Evolutionary conservation across 2,888 invertebrate species (phyloP), one percentile per base, ranked within the genome.

Genomic region (Osmoderma eremita): DNA sequence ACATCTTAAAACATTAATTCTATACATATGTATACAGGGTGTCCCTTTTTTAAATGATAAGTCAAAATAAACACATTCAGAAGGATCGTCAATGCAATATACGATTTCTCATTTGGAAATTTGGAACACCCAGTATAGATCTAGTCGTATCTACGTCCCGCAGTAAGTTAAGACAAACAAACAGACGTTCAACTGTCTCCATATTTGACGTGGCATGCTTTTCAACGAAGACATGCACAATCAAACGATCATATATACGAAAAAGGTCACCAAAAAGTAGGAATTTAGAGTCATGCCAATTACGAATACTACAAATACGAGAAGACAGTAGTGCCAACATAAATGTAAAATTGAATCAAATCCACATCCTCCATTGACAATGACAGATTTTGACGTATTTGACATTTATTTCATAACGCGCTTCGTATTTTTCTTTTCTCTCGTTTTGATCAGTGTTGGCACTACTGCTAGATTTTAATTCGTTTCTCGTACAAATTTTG

Each of bases 271-370:
- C 30, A 30, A 61, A 61, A 61, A 61, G 45, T 45, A 61, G 24
- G 45, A 61, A 45, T 61, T 61, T 61, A 61, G 61, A 64, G 3
- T 1, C 68, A 70, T 67, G 70, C 68, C 68, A 70, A 67, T 68
- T 65, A 30, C 30, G 30, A 30, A 30, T 30, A 30, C 39, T 36
- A 65, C 58, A 48, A 30, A 6, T 30, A 30, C 30, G 6, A 30
- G 8, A n/a, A 6, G 30, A 22, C 58, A 62, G 51, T 51, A 64
- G 56, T 51, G 45, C 61, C 69, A 64, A 67, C 54, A 30, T 30
- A 10, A 54, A 45, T 13, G 18, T 62, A 22, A 45, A 36, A 49
- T 38, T 17, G 10, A 64, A 53, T 45, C 42, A 53, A 12, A 63
- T 39, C 50, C 64, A 53, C 24, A 12, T 6, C 6, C 24, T 24